phyloP scores from a whole-genome alignment of 1,140 invertebrate genomes.

The Brachionus rubens region DNA sequence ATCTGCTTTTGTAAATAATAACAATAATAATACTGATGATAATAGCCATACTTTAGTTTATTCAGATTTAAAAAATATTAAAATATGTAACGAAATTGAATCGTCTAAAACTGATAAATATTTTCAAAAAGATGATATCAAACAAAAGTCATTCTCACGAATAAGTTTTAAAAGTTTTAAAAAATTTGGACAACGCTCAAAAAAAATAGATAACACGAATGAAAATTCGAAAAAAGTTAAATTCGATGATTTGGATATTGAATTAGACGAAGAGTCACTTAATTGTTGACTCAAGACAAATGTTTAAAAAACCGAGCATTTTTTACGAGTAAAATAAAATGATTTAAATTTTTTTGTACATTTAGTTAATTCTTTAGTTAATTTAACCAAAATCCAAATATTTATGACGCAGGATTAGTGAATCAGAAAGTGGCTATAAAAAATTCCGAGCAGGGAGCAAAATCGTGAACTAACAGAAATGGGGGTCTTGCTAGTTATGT shows the following conservation, averaged over 20 bases:
- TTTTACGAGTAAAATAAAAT: no score
- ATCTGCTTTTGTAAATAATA: background rate
- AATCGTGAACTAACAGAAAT: no score
- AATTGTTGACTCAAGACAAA: background rate
- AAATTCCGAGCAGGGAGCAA: no score
- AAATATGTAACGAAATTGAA: background rate
- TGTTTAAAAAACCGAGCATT: no score
- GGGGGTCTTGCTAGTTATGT: no score
- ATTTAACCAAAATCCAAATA: no score
- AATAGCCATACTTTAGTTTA: no score
- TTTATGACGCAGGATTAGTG: no score
- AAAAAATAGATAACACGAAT: background rate
- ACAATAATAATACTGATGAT: no score
- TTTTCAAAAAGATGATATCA: background rate
- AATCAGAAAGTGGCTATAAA: no score
- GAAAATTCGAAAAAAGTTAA: background rate
- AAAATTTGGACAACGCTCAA: background rate
- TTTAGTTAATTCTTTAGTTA: background rate
- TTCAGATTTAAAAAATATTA: no score
- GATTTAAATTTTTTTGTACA: background rate
- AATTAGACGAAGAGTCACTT: background rate
- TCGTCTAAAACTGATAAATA: slow-evolving; percentile 1
- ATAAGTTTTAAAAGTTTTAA: slow-evolving; percentile 24
- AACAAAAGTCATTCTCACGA: background rate
- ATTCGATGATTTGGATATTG: slow-evolving; percentile 23